Percentiles rank a stretch among this genome's conserved stretches.
These are phyloP conservation scores for Podarcis cretensis DNA, from an alignment of 2,113 vertebrate genomes.

Conservation along the genomic window DNA sequence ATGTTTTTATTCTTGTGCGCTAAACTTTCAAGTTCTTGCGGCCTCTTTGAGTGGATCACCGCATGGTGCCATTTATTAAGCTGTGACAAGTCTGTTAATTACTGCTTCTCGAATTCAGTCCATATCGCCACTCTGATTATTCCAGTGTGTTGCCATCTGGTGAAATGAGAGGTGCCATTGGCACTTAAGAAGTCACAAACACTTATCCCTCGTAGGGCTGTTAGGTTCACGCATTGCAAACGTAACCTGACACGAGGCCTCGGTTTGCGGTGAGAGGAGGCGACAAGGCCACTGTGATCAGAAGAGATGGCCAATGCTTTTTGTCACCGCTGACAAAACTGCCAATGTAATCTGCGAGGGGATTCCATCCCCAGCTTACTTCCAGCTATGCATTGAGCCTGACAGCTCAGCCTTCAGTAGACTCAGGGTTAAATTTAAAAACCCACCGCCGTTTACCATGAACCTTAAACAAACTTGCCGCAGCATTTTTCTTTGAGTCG, in stretches of 20 bases:
- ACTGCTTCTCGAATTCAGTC: constrained; percentile 23
- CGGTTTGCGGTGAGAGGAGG: constrained; percentile 17
- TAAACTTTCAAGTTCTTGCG: neutral
- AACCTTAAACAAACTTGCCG: constrained; percentile 92
- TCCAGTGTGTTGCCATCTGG: constrained; percentile 16
- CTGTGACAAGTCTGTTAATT: constrained; percentile 48
- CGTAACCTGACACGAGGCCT: constrained; percentile 32
- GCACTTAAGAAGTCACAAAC: constrained; percentile 43
- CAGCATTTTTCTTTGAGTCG: constrained; percentile 80
- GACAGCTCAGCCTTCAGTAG: constrained; percentile 55
- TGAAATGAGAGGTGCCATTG: constrained; percentile 21
- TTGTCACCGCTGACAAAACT: constrained; percentile 32
- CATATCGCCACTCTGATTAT: constrained; percentile 29
- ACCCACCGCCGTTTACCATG: constrained; percentile 68
- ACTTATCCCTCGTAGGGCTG: constrained; percentile 38
- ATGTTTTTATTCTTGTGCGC: fast-evolving
- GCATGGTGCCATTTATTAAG: neutral
- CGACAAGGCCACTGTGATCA: constrained; percentile 16
- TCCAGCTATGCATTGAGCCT: neutral
- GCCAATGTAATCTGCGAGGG: constrained; percentile 12
- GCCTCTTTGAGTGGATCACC: neutral
- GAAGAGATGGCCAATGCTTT: constrained; percentile 29
- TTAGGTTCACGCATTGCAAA: constrained; percentile 17
- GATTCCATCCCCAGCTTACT: constrained; percentile 35
- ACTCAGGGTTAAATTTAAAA: constrained; percentile 72